A percentile compares a stretch with the other conserved stretches of the same genome.
Evolutionary conservation across 2,888 invertebrate genomes (phyloP).

Genomic region (Drosophila diplacantha): DNA sequence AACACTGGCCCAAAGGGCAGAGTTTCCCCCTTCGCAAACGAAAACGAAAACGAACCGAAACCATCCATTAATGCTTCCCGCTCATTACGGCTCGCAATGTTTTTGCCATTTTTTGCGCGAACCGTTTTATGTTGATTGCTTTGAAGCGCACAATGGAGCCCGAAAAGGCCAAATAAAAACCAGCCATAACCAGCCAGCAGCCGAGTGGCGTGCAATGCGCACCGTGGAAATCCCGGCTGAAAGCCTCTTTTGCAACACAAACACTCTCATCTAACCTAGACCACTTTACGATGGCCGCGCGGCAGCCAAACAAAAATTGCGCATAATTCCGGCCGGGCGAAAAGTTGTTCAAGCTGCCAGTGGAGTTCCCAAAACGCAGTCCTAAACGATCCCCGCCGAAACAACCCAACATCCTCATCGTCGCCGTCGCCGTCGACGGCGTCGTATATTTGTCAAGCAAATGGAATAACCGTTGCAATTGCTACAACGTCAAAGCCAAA

Average conservation of each 20-base stretch:
- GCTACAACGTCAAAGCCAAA: constrained; percentile 71
- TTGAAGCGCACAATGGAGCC: constrained; percentile 46
- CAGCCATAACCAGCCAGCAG: constrained; percentile 1
- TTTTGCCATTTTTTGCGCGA: constrained; percentile 19
- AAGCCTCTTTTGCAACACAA: constrained; percentile 47
- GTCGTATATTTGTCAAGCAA: constrained; percentile 70
- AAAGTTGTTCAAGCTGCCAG: constrained; percentile 52
- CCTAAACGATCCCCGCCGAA: constrained; percentile 49
- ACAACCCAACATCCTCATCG: constrained; percentile 9
- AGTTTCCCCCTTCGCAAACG: constrained; percentile 18
- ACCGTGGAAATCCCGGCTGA: constrained; percentile 33
- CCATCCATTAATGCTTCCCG: constrained; percentile 16
- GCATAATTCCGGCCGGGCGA: constrained; percentile 60
- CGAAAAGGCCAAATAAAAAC: constrained; percentile 27
- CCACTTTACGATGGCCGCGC: constrained; percentile 35
- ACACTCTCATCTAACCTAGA: constrained; percentile 50
- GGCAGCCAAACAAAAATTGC: constrained; percentile 61
- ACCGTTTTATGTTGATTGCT: constrained; percentile 47
- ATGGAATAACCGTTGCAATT: constrained; percentile 71
- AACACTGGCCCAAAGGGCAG: constrained; percentile 1
- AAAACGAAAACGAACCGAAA: constrained; percentile 28
- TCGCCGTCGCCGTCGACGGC: constrained; percentile 11
- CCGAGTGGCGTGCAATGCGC: constrained; percentile 39
- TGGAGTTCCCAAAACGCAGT: constrained; percentile 16
- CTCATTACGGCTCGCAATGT: constrained; percentile 30